Base-by-base conservation (phyloP, 2,888 invertebrate species). In the Ephialtes manifestator region DNA sequence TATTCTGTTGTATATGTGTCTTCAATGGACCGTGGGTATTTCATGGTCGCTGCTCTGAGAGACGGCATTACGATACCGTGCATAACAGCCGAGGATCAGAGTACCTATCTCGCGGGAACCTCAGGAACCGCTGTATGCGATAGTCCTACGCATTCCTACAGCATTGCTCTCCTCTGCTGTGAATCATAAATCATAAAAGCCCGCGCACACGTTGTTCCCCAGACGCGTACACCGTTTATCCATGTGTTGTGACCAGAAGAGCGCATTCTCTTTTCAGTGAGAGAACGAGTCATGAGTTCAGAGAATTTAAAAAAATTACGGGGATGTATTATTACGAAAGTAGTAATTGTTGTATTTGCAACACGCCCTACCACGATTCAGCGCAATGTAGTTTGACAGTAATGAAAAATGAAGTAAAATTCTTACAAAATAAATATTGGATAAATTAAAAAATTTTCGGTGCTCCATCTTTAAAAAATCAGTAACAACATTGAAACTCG, bases 71-170 rank as follows among this genome's bases (percentile, higher is more conserved):
- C 68, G 48, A 67, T 46, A 67, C 63, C n/a, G 67, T n/a, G 28
- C 48, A 67, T 65, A 53, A 72, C 55, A 65, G n/a, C 65, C 24
- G 8, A 53, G 53, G 43, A 65, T 46, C 48, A 46, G 20, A 67
- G 48, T 46, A 53, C 51, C 77, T 75, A 82, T 53, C 53, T 70
- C 60, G 51, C 31, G 60, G 48, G 87, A 87, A 88, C 84, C 87
- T 87, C 88, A 86, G 80, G 81, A 88, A 88, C 88, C 87, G 83
- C 86, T 84, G 89, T 87, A 89, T 87, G 87, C 88, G 83, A 86
- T 81, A 83, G 83, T 83, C 84, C 81, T 78, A 81, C 84, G 84
- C 84, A 83, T 86, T 84, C 67, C 77, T 55, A 63, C 76, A 60
- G 82, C 65, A 60, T 74, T 51, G 60, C 72, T 60, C 43, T 67